Conservation (phyloP, 2,888 invertebrate genomes). For the Drosophila mimica region DNA sequence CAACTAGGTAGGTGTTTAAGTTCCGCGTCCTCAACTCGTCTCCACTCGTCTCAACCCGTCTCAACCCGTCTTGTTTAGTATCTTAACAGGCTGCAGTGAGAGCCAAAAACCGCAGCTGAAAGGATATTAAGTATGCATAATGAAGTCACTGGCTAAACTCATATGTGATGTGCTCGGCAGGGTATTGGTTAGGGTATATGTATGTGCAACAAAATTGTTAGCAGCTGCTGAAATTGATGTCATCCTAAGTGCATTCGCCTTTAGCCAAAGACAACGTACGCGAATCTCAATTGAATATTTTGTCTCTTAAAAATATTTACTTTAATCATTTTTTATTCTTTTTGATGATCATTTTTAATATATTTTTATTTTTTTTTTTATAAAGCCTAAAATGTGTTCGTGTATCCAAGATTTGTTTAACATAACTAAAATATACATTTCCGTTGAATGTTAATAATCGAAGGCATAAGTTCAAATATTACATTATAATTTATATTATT, state of each 20-base stretch:
- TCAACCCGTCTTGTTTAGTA: neutral
- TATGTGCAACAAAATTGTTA: conserved; percentile 48
- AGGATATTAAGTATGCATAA: conserved; percentile 40
- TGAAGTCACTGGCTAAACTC: conserved; percentile 7
- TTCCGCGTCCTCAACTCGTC: neutral
- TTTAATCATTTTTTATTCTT: neutral
- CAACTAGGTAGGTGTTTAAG: neutral
- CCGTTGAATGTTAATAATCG: too few species aligned
- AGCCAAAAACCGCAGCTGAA: conserved; percentile 26
- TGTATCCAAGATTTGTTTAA: neutral
- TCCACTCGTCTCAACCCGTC: neutral
- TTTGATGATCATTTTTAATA: neutral
- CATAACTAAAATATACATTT: neutral
- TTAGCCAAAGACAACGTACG: conserved; percentile 19
- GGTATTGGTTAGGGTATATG: conserved; percentile 8
- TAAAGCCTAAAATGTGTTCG: neutral
- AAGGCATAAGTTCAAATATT: neutral
- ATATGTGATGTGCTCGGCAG: neutral
- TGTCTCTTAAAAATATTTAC: neutral
- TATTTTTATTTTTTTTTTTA: too few species aligned
- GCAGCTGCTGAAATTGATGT: conserved; percentile 64
- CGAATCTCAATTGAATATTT: neutral
- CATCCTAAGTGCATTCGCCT: conserved; percentile 64
- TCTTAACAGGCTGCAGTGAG: conserved; percentile 40
- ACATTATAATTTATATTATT: neutral